phyloP scores from a whole-genome alignment of 1,140 invertebrate species.

The Drosophila carrolli region DNA sequence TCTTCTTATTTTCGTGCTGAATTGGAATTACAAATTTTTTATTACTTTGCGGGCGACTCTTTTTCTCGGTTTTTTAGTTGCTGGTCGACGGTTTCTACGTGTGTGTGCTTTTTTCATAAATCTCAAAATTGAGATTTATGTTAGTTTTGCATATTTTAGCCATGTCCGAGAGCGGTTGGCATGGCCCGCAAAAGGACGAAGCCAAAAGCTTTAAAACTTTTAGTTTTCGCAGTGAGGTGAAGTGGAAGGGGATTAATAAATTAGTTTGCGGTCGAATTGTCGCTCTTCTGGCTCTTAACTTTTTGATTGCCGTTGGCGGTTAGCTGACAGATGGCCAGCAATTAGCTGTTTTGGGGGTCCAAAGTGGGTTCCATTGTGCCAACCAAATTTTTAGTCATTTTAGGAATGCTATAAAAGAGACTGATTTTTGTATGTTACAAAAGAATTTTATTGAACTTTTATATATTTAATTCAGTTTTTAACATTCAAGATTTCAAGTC shows the following conservation, averaged over 20 bases:
- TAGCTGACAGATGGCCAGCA: conserved; percentile 69
- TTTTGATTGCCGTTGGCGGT: conserved; percentile 73
- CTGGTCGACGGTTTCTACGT: conserved; percentile 11
- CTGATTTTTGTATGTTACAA: no score
- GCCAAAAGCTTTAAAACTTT: conserved; percentile 57
- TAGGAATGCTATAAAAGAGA: no score
- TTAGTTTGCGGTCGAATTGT: conserved; percentile 80
- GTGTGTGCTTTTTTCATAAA: conserved; percentile 72
- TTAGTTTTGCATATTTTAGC: conserved; percentile 83
- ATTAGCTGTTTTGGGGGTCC: conserved; percentile 53
- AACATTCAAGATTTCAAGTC: no score
- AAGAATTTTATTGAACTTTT: no score
- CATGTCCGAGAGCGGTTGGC: conserved; percentile 75
- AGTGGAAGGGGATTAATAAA: conserved; percentile 71
- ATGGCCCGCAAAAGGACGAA: conserved; percentile 46
- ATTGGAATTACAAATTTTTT: conserved; percentile 81
- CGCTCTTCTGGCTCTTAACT: conserved; percentile 77
- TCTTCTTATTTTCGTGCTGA: conserved; percentile 36
- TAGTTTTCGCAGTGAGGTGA: conserved; percentile 27
- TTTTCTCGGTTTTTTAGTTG: conserved; percentile 34
- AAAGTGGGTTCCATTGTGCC: conserved; percentile 10
- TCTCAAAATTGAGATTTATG: conserved; percentile 83
- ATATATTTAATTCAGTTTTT: no score
- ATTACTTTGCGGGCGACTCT: conserved; percentile 66
- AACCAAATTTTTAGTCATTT: background rate